Base-by-base conservation (phyloP, 2,888 invertebrate genomes). In the Apamea sordens region DNA sequence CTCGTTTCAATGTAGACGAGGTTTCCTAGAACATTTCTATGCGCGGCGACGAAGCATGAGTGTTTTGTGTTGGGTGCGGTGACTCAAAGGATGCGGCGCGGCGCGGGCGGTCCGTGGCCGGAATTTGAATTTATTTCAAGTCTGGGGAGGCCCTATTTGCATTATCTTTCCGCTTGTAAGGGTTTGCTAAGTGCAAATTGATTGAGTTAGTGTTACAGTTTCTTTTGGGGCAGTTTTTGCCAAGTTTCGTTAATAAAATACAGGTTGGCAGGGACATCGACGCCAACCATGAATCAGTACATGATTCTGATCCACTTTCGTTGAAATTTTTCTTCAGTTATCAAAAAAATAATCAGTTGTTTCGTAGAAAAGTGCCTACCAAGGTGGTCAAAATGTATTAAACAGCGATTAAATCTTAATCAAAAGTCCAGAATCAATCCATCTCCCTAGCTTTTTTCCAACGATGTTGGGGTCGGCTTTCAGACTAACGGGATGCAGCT, bases 71-170 rank as follows among this genome's bases (percentile, higher is more conserved):
- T 83, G 70, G 82, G 82, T 88, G 85, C 77, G 77, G 79, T 89
- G 88, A 88, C 84, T 86, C 86, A 87, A 86, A 90, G 90, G 90
- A 90, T 90, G 87, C 86, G 83, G 50, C 83, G 86, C 85, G 81
- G 53, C n/a, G n/a, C n/a, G n/a, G n/a, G n/a, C 83, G 74, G 70
- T 67, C 80, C 86, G 89, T 85, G 86, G 72, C 68, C 70, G 11
- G 91, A 90, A 88, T 90, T 83, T 78, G 79, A 90, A 89, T 89
- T 82, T 80, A 79, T 80, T 86, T 73, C 68, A 68, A 76, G 86
- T 84, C 83, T 84, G 70, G 72, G 71, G 74, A 83, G 59, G 65
- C 69, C 73, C 59, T 75, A 86, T 89, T 89, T 89, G 79, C 88
- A 89, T 89, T 83, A 79, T 75, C 80, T 84, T 82, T 81, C 71